Evolutionary conservation across 2,797 vertebrate species (phyloP).

Genomic region (Catharus ustulatus): DNA sequence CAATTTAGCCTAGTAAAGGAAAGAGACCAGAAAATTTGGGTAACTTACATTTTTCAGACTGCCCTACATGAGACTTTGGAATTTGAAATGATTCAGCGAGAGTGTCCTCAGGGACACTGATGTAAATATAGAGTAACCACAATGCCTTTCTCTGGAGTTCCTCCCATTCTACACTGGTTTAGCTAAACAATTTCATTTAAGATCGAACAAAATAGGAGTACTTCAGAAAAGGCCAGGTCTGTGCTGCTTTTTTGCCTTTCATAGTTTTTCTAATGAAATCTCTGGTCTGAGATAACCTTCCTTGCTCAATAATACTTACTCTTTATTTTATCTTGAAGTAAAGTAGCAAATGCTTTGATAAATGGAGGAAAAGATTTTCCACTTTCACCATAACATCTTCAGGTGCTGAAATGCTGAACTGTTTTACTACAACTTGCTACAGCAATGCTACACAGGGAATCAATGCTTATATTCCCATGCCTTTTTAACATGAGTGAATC

Average conservation of each 20-base stretch:
- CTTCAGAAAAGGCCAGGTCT: neutral
- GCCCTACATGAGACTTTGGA: neutral
- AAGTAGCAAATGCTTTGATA: neutral
- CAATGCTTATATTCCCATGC: neutral
- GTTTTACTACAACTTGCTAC: slow-evolving; percentile 8
- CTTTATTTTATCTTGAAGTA: neutral
- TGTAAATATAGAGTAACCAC: slow-evolving; percentile 52
- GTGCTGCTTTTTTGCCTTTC: neutral
- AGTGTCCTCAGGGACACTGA: slow-evolving; percentile 22
- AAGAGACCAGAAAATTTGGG: neutral
- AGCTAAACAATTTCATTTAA: neutral
- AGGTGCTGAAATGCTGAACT: slow-evolving; percentile 7
- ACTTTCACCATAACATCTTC: neutral
- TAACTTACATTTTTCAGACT: neutral
- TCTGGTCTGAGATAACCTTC: neutral
- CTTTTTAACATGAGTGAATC: slow-evolving; percentile 37
- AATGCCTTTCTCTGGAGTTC: slow-evolving; percentile 11
- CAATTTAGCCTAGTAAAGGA: neutral
- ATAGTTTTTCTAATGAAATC: neutral
- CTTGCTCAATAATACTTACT: slow-evolving; percentile 2
- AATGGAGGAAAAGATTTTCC: neutral
- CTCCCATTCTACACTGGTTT: neutral
- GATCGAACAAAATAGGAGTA: neutral
- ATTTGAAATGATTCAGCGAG: slow-evolving; percentile 32
- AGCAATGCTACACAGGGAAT: neutral